These are phyloP conservation scores for Rhipidura dahli DNA, from an alignment of 2,113 vertebrate genomes.

Conservation along the genomic window DNA sequence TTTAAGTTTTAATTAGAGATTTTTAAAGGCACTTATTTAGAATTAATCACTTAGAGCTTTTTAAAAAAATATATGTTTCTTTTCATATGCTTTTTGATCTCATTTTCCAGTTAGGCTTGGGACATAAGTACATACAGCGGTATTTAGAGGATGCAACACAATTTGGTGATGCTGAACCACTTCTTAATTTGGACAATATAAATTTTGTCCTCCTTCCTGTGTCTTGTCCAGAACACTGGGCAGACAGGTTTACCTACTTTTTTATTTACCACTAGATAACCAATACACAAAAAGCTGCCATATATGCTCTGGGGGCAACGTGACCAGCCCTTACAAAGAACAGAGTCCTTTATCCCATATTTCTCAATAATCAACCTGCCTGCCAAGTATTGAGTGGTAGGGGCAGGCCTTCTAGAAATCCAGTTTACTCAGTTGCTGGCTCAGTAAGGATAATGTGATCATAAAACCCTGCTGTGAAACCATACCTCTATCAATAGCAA, in stretches of 20 bases:
- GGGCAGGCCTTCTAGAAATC: not conserved
- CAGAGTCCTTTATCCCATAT: constrained; percentile 3
- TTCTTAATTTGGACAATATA: not conserved
- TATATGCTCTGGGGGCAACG: not conserved
- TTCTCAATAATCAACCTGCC: not conserved
- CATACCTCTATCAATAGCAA: not conserved
- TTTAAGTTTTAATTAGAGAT: not conserved
- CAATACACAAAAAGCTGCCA: not conserved
- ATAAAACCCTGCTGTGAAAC: not conserved
- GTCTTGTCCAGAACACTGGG: not conserved
- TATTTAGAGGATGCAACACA: not conserved
- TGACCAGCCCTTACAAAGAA: not conserved
- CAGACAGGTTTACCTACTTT: not conserved
- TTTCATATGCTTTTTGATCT: not conserved
- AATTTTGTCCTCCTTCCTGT: not conserved
- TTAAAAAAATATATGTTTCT: not conserved
- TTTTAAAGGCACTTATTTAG: not conserved
- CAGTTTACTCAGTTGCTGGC: not conserved
- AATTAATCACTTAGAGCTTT: not conserved
- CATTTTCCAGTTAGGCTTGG: not conserved
- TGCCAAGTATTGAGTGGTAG: not conserved
- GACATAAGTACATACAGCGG: not conserved
- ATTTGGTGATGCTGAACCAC: not conserved
- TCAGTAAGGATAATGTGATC: not conserved
- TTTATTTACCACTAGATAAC: not conserved